These are phyloP conservation scores for Diabrotica virgifera DNA, from an alignment of 1,140 invertebrate species.

Conservation along the genomic window DNA sequence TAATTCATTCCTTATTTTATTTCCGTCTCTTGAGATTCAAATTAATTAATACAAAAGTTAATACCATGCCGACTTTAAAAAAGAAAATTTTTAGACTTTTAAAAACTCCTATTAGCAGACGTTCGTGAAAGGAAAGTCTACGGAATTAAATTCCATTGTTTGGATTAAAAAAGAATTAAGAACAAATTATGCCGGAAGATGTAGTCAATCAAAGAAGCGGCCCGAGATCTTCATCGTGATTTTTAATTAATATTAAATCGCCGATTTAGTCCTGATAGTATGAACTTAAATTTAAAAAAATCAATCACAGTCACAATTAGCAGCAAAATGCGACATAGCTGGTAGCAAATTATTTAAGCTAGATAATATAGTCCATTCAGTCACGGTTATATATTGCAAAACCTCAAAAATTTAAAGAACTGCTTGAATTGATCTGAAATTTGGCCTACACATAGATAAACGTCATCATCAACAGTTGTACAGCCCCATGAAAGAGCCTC, in stretches of 20 bases:
- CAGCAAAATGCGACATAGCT: background rate
- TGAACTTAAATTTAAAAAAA: background rate
- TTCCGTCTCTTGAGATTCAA: background rate
- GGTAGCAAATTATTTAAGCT: background rate
- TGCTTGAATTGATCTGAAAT: no score
- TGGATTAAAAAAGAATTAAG: constrained; percentile 11
- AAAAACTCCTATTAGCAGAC: constrained; percentile 9
- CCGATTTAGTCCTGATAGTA: background rate
- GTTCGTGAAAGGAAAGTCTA: constrained; percentile 1
- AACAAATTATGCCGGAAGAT: background rate
- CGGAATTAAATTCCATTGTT: constrained; percentile 13
- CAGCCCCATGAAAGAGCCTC: no score
- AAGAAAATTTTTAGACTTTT: background rate
- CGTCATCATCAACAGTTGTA: no score
- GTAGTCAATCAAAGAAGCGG: background rate
- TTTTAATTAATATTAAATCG: background rate
- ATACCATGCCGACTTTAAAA: background rate
- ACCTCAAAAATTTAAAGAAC: no score
- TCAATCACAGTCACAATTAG: background rate
- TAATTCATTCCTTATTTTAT: background rate
- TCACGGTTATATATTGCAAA: no score
- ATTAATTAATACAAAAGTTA: constrained; percentile 1
- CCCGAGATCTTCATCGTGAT: background rate
- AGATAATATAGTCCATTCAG: no score
- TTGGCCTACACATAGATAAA: no score